Conservation (phyloP, 2,888 invertebrate genomes). For the Gymnocheta viridis region DNA sequence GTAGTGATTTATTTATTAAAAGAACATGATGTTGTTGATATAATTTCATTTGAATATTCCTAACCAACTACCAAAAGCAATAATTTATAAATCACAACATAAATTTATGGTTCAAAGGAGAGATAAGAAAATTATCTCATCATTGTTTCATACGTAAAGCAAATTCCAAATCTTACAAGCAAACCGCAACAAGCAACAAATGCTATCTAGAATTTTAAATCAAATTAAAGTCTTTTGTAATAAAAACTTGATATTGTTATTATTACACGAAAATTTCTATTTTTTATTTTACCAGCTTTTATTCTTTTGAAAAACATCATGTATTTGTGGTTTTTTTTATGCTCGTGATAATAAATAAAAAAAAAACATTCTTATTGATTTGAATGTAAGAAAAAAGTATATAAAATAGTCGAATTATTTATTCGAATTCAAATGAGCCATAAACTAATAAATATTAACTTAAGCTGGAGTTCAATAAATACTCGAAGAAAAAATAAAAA, state of each 20-base stretch:
- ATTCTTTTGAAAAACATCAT: background rate
- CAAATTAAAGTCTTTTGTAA: slow-evolving; percentile 8
- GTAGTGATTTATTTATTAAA: too few relatives aligned
- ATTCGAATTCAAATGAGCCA: slow-evolving; percentile 40
- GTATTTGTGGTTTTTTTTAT: background rate
- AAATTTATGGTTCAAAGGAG: too few relatives aligned
- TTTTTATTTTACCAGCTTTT: background rate
- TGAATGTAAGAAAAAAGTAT: background rate
- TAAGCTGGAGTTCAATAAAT: background rate
- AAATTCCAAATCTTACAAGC: background rate
- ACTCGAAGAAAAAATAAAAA: slow-evolving; percentile 1
- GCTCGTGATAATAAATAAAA: background rate
- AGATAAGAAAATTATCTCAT: too few relatives aligned
- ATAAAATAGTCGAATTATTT: background rate
- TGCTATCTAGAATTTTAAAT: too few relatives aligned
- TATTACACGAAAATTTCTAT: background rate
- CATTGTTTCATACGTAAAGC: too few relatives aligned
- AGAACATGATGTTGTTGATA: too few relatives aligned
- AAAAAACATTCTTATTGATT: background rate
- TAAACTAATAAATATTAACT: slow-evolving; percentile 11
- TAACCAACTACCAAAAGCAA: too few relatives aligned
- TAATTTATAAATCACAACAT: too few relatives aligned
- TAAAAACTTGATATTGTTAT: background rate
- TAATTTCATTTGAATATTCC: too few relatives aligned
- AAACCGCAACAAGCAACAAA: background rate